Conservation (phyloP, 2,797 vertebrate species). For the Phylloscopus collybita region DNA sequence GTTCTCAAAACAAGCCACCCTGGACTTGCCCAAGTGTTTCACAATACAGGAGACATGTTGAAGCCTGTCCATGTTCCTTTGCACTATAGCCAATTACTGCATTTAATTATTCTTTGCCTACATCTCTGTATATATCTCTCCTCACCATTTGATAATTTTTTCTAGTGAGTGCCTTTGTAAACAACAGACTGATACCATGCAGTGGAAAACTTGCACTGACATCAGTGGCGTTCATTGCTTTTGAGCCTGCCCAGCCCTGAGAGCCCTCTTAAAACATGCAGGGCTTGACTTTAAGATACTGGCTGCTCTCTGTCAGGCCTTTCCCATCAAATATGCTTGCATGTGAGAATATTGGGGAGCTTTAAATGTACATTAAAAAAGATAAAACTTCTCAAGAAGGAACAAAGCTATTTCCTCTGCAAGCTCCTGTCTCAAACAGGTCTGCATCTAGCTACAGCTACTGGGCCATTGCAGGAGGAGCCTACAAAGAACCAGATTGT, state of each 20-base stretch:
- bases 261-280: not conserved
- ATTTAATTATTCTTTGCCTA: slow-evolving; percentile 29
- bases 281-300: not conserved
- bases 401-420: not conserved
- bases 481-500: not conserved
- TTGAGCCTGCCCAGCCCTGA: not conserved
- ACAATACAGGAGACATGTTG: slow-evolving; percentile 34
- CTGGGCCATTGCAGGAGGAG: not conserved
- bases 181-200: not conserved
- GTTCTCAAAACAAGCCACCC: slow-evolving; percentile 33
- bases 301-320: not conserved
- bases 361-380: not conserved
- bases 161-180: not conserved
- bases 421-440: not conserved
- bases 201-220: not conserved
- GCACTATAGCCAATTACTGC: not conserved
- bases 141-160: not conserved
- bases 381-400: not conserved
- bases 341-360: not conserved
- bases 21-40: slow-evolving; percentile 27
- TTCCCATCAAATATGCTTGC: not conserved
- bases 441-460: not conserved
- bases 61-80: slow-evolving; percentile 8
- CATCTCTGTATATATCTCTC: not conserved
- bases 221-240: not conserved